Evolutionary conservation across 2,113 vertebrate species (phyloP).

Genomic region (Menidia beryllina): DNA sequence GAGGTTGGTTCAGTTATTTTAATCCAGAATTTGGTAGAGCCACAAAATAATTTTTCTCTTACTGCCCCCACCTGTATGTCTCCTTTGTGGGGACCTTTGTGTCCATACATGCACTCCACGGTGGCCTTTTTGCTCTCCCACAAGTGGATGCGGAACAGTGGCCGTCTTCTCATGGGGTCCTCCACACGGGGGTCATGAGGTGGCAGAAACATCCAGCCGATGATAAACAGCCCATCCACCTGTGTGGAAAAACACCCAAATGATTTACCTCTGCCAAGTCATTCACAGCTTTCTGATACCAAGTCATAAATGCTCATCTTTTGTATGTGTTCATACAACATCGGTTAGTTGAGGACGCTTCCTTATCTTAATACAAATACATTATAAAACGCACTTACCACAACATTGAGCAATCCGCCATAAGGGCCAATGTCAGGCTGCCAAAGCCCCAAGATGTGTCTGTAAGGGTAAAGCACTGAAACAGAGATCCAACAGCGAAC

Average conservation of each 20-base stretch:
- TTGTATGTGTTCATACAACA: neutral
- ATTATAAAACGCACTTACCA: slow-evolving; percentile 84
- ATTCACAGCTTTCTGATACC: no score
- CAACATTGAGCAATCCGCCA: slow-evolving; percentile 97
- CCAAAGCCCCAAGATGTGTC: slow-evolving; percentile 96
- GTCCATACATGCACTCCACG: slow-evolving; percentile 98
- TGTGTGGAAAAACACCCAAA: slow-evolving; percentile 56
- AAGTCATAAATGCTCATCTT: neutral
- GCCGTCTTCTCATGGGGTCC: slow-evolving; percentile 95
- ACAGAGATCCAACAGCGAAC: slow-evolving; percentile 56
- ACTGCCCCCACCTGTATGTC: slow-evolving; percentile 89
- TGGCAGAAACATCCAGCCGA: slow-evolving; percentile 98
- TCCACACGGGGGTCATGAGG: slow-evolving; percentile 97
- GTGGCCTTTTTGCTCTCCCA: slow-evolving; percentile 90
- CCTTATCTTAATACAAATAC: slow-evolving; percentile 4
- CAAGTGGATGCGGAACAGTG: slow-evolving; percentile 94
- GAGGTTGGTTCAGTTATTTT: slow-evolving; percentile 5
- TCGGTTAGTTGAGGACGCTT: neutral
- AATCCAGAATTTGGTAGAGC: neutral
- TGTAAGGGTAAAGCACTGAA: slow-evolving; percentile 92
- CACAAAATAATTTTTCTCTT: neutral
- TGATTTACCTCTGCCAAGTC: neutral
- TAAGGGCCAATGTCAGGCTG: slow-evolving; percentile 98
- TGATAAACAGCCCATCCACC: slow-evolving; percentile 96
- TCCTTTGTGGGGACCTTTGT: slow-evolving; percentile 95